These are phyloP conservation scores for Coilia nasus DNA, from an alignment of 2,797 vertebrate genomes.

Conservation along the genomic window DNA sequence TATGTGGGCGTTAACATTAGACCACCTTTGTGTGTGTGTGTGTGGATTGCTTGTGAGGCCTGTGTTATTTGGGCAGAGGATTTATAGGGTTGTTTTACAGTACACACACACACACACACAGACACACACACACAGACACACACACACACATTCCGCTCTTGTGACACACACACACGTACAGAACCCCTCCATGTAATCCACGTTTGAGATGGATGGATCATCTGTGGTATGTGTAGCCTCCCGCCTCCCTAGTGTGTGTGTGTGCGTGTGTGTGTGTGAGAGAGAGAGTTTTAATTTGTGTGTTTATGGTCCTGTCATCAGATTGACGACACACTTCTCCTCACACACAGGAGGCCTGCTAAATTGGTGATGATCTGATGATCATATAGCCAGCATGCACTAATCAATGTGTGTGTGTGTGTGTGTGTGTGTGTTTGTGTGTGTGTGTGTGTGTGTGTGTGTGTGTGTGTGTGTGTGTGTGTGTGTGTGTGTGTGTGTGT, in stretches of 20 bases:
- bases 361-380: neutral
- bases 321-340: neutral
- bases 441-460: neutral
- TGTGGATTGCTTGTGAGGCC: neutral
- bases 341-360: neutral
- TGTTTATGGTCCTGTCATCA: neutral
- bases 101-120: neutral
- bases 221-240: neutral
- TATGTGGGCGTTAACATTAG: neutral
- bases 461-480: neutral
- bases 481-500: neutral
- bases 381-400: conserved; percentile 69
- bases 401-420: conserved; percentile 74
- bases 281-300: neutral
- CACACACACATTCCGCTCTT: too few species aligned
- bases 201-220: too few species aligned
- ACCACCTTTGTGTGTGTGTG: neutral
- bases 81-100: neutral
- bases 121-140: too few species aligned
- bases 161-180: too few species aligned
- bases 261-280: conserved; percentile 8
- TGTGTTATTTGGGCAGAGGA: neutral
- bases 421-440: neutral
- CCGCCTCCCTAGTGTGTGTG: neutral
- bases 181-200: too few species aligned